These are phyloP conservation scores for Parthenolecanium corni DNA, from an alignment of 2,888 invertebrate species.

Conservation along the genomic window DNA sequence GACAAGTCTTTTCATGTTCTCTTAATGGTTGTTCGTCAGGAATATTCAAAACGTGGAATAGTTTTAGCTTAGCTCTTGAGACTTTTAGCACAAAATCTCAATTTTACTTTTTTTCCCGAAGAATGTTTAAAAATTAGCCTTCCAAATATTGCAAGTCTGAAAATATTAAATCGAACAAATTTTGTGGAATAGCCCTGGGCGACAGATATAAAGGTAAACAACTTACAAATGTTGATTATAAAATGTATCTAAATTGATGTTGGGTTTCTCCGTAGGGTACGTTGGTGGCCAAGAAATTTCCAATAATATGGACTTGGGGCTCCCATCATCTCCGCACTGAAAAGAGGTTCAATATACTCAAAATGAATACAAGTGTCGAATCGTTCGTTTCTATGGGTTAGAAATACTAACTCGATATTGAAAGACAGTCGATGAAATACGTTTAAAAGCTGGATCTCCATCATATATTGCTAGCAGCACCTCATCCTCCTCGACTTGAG, in stretches of 20 bases:
- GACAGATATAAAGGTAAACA: too few relatives aligned
- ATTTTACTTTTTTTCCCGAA: too few relatives aligned
- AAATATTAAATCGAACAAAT: too few relatives aligned
- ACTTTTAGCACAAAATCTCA: too few relatives aligned
- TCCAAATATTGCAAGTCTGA: too few relatives aligned
- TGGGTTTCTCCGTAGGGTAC: slow-evolving; percentile 75
- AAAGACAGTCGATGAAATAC: slow-evolving; percentile 62
- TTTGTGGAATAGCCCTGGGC: too few relatives aligned
- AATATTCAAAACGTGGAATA: too few relatives aligned
- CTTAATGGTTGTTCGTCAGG: too few relatives aligned
- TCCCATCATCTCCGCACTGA: slow-evolving; percentile 71
- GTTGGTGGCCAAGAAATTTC: slow-evolving; percentile 77
- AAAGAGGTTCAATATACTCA: slow-evolving; percentile 34
- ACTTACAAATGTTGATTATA: slow-evolving; percentile 88
- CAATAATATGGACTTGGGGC: slow-evolving; percentile 66
- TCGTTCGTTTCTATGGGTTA: not conserved
- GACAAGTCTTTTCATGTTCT: too few relatives aligned
- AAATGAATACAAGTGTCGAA: slow-evolving; percentile 16
- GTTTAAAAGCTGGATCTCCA: slow-evolving; percentile 76
- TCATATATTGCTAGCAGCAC: slow-evolving; percentile 88
- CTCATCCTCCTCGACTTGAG: slow-evolving; percentile 79
- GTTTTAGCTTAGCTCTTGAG: too few relatives aligned
- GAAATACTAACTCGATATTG: slow-evolving; percentile 69
- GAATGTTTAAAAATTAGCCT: too few relatives aligned
- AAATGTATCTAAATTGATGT: slow-evolving; percentile 76